phyloP scores from a whole-genome alignment of 1,140 invertebrate genomes.

The Drosophila repleta region DNA sequence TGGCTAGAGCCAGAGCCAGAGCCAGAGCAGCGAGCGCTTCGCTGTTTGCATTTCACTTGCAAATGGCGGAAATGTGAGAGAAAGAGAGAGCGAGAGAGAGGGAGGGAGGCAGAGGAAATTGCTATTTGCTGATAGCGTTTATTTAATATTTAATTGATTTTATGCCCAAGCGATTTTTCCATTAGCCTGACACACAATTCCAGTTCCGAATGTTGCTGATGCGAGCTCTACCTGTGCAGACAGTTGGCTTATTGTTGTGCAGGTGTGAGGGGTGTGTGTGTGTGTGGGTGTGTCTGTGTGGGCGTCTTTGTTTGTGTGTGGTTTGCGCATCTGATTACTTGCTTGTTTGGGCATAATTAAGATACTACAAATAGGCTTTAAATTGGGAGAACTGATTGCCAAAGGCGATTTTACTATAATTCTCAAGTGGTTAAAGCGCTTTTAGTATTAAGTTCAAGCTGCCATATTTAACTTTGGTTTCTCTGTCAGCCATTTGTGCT shows the following conservation, averaged over 20 bases:
- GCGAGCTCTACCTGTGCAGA: background rate
- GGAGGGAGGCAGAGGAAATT: slow-evolving; percentile 42
- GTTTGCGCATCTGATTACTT: slow-evolving; percentile 66
- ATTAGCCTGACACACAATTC: slow-evolving; percentile 40
- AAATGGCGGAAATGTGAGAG: slow-evolving; percentile 14
- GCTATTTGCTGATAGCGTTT: slow-evolving; percentile 74
- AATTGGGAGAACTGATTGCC: too few species aligned
- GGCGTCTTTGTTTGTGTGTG: slow-evolving; percentile 6
- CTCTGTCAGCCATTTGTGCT: background rate
- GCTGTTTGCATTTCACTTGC: slow-evolving; percentile 66
- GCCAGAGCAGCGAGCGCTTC: slow-evolving; percentile 16
- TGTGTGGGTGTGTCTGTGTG: slow-evolving; percentile 11
- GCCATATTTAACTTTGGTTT: background rate
- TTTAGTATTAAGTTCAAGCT: background rate
- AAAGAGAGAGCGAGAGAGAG: background rate
- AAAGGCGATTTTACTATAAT: slow-evolving; percentile 13
- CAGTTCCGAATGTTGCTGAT: slow-evolving; percentile 11
- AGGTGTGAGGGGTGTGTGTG: slow-evolving; percentile 13
- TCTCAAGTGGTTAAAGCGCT: background rate
- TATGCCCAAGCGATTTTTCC: slow-evolving; percentile 59
- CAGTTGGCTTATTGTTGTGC: slow-evolving; percentile 6
- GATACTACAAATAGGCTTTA: too few species aligned
- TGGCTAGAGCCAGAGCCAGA: background rate
- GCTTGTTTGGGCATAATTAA: slow-evolving; percentile 40
- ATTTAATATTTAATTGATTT: slow-evolving; percentile 81